Evolutionary conservation across 2,113 vertebrate genomes (phyloP).

Genomic region (Uria lomvia): DNA sequence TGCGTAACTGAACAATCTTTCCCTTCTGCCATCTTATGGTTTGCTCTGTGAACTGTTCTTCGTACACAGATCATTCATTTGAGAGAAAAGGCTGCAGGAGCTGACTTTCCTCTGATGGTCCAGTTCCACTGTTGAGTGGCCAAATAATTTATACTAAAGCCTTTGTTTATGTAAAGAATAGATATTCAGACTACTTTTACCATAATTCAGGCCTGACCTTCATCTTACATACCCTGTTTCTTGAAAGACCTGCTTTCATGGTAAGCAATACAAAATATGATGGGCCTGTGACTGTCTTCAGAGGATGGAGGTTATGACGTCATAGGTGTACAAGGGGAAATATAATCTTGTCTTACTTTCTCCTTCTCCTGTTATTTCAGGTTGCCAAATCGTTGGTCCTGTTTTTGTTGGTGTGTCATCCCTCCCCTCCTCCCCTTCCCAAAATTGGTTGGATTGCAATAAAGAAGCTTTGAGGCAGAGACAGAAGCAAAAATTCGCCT

Average conservation of each 20-base stretch:
- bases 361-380: neutral
- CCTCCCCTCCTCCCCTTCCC: too few relatives aligned
- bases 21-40: neutral
- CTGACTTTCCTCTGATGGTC: neutral
- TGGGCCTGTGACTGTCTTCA: neutral
- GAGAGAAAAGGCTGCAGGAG: neutral
- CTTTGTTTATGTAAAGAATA: neutral
- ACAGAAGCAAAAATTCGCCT: neutral
- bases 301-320: neutral
- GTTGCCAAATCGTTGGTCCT: neutral
- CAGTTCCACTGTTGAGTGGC: neutral
- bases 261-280: neutral
- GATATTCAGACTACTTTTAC: neutral
- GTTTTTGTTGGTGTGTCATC: neutral
- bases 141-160: neutral
- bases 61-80: neutral
- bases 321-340: neutral
- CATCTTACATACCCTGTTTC: neutral
- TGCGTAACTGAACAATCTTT: neutral
- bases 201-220: neutral
- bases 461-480: neutral
- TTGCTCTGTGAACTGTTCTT: neutral
- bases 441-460: neutral
- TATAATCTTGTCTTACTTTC: neutral
- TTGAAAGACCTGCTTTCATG: neutral